These are phyloP conservation scores for Chloroceryle aenea DNA, from an alignment of 2,113 vertebrate genomes.

Conservation along the genomic window DNA sequence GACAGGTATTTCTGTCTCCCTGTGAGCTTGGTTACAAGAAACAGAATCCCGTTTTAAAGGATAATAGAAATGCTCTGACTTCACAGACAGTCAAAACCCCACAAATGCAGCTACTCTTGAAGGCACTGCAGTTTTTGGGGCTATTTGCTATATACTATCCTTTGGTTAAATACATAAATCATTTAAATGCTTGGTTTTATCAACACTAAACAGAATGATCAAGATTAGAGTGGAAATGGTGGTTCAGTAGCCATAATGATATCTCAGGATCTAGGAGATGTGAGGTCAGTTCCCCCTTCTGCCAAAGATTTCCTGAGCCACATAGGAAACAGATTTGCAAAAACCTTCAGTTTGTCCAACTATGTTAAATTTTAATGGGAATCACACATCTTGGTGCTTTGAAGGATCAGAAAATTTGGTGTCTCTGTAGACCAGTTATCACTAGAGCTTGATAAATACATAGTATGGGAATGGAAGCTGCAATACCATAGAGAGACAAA, in stretches of 20 bases:
- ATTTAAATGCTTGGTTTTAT: background rate
- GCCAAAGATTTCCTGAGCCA: background rate
- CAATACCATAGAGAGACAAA: background rate
- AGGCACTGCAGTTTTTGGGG: background rate
- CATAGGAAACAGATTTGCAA: background rate
- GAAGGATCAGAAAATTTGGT: background rate
- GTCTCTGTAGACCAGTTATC: background rate
- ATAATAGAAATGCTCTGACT: background rate
- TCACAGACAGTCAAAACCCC: background rate
- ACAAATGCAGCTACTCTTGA: background rate
- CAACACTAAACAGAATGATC: background rate
- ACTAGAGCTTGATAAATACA: background rate
- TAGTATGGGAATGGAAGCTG: background rate
- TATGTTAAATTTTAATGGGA: background rate
- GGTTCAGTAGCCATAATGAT: background rate
- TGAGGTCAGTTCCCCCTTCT: background rate
- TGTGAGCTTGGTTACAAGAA: background rate
- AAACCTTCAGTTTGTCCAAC: background rate
- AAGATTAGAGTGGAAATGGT: background rate
- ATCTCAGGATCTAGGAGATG: background rate
- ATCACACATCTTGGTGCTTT: background rate
- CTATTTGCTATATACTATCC: background rate
- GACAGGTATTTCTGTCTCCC: background rate
- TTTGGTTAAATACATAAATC: background rate
- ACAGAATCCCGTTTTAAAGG: background rate